Evolutionary conservation across 92 coral and sea anemone genomes (phyloP), one percentile per base, ranked within the genome.

Genomic region (Epizoanthus scotinus): DNA sequence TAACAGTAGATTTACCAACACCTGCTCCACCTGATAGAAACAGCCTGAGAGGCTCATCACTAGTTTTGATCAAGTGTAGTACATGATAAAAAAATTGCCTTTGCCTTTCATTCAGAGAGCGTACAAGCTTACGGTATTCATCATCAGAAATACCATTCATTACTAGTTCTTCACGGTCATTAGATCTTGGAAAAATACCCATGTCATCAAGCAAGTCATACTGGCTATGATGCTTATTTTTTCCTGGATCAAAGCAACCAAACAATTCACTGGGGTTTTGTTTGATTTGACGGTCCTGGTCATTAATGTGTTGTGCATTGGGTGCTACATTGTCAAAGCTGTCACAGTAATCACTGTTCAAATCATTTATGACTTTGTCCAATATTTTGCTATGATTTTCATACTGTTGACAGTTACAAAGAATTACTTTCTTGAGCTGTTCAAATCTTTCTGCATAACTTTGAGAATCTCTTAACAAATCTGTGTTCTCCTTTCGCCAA

Each of bases 1-100:
- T 70, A 1, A 88, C 82, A 47, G 54, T 64, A 60, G 78, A 66
- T 83, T 86, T 86, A 5, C 82, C 84, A 70, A 88, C 85, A 47
- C 87, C 92, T 42, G 92, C 89, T 9, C 92, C 92, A 19, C 92
- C 87, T 20, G 82, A 81, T 47, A 85, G 70, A 66, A 88, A 88
- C n/a, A 88, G 50, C 62, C 63, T 63, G 0, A 88, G 31, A 21
- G 86, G 89, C 27, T 82, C 69, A 73, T 73, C 68, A 28, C 17
- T 59, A 0, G 82, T 77, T 77, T 77, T 75, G 18, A 75, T 75
- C 19, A 29, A 47, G 17, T 65, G 73, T 17, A 81, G 34, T 29
- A 81, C 78, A 65, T 69, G 78, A 57, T 81, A 81, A 57, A 80
- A 80, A 29, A 77, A 77, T 22, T 77, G 70, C 6, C 19, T 77